These are phyloP conservation scores for Antheraea yamamai DNA, from an alignment of 2,888 invertebrate species.

Conservation along the genomic window DNA sequence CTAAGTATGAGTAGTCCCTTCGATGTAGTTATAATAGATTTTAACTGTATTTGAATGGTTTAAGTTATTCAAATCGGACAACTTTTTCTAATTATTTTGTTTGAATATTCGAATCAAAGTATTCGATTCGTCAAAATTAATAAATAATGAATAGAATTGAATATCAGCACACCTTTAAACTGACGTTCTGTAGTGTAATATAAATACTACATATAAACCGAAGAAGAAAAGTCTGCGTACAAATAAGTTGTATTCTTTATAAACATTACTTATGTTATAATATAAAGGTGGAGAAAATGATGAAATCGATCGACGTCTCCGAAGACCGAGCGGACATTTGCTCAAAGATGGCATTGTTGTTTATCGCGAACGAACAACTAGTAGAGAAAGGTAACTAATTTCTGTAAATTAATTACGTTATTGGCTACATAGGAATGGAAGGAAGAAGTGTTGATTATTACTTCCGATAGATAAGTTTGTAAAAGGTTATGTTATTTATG, in stretches of 20 bases:
- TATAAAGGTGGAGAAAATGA: conserved; percentile 58
- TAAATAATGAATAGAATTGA: no score
- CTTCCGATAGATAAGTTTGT: background rate
- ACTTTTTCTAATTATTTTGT: no score
- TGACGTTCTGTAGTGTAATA: no score
- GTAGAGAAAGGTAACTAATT: conserved; percentile 68
- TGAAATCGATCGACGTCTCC: conserved; percentile 61
- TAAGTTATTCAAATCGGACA: no score
- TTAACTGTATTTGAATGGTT: no score
- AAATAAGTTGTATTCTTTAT: background rate
- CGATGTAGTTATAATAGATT: no score
- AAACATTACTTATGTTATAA: background rate
- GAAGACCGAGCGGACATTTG: conserved; percentile 72
- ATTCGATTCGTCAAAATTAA: no score
- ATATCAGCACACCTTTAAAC: no score
- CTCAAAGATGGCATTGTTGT: conserved; percentile 69
- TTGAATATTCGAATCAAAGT: no score
- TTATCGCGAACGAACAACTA: conserved; percentile 69
- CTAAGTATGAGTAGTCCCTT: no score
- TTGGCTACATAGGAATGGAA: background rate
- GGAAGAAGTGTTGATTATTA: background rate
- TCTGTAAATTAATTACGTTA: conserved; percentile 33
- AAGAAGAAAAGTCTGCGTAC: no score
- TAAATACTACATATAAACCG: no score
- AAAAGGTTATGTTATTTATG: background rate